A percentile compares a stretch with the other conserved stretches of the same genome.
These are phyloP conservation scores for Todus mexicanus DNA, from an alignment of 2,797 vertebrate genomes.

Conservation along the genomic window DNA sequence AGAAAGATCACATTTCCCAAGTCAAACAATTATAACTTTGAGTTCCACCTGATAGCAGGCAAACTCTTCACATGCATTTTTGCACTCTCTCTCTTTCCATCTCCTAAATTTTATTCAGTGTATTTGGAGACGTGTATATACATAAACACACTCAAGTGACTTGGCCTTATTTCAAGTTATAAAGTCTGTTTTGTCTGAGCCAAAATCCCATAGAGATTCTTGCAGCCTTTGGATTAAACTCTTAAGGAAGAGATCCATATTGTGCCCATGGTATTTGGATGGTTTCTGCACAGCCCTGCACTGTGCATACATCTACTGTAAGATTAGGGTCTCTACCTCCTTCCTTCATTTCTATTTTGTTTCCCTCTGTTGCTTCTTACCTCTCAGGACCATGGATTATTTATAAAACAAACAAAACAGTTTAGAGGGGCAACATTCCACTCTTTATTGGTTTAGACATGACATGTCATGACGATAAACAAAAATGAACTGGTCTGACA, in stretches of 20 bases:
- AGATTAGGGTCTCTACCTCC: background rate
- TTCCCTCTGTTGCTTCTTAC: background rate
- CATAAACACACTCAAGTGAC: background rate
- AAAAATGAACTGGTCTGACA: background rate
- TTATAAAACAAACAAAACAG: background rate
- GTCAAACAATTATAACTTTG: constrained; percentile 35
- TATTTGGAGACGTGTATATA: background rate
- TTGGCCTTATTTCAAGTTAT: background rate
- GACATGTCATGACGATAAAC: background rate
- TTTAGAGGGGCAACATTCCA: background rate
- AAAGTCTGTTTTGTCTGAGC: background rate
- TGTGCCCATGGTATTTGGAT: background rate
- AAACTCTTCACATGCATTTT: background rate
- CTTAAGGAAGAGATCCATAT: background rate
- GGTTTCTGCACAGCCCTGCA: background rate
- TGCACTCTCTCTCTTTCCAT: background rate
- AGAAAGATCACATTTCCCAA: constrained; percentile 42
- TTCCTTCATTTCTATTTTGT: background rate
- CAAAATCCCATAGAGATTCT: background rate
- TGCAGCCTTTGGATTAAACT: background rate
- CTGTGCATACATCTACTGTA: background rate
- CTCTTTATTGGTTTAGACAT: background rate
- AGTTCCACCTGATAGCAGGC: background rate
- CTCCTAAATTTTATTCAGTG: background rate
- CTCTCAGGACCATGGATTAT: background rate